phyloP scores from a whole-genome alignment of 2,113 vertebrate genomes.

The Puma concolor region DNA sequence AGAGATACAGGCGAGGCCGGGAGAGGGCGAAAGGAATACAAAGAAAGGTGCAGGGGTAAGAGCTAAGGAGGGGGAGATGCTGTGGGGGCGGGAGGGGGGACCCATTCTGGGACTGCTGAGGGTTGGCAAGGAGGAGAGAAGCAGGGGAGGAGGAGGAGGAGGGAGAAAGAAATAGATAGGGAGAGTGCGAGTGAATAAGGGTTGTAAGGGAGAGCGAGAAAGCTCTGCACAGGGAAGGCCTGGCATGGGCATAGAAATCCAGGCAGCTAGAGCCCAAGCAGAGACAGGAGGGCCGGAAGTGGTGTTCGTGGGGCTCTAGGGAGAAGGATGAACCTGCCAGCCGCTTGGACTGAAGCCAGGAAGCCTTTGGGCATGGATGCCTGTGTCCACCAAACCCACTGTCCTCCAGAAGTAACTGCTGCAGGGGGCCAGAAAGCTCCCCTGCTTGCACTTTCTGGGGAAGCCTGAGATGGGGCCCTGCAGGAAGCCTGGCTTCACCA shows the following conservation, averaged over 20 bases:
- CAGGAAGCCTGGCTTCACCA: neutral
- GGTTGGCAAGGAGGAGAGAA: neutral
- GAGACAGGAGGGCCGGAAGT: conserved; percentile 39
- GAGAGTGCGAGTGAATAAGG: neutral
- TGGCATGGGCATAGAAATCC: conserved; percentile 32
- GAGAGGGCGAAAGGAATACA: conserved; percentile 69
- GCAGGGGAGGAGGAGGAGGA: neutral
- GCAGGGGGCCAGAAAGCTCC: neutral
- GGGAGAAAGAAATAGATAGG: conserved; percentile 46
- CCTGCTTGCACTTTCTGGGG: neutral
- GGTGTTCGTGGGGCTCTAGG: neutral
- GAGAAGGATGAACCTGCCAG: conserved; percentile 33
- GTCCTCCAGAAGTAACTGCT: neutral
- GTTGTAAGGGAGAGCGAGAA: neutral
- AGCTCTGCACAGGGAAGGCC: conserved; percentile 37
- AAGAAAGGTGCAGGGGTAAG: conserved; percentile 70
- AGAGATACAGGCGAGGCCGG: conserved; percentile 65
- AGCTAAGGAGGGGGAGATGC: conserved; percentile 32
- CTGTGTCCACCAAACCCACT: neutral
- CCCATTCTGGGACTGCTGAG: conserved; percentile 34
- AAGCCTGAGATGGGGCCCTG: neutral
- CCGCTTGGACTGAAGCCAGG: conserved; percentile 24
- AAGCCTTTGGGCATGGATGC: neutral
- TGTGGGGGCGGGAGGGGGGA: neutral
- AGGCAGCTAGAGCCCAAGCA: neutral